Conservation (phyloP, 2,797 vertebrate species). For the Setipinna tenuifilis region DNA sequence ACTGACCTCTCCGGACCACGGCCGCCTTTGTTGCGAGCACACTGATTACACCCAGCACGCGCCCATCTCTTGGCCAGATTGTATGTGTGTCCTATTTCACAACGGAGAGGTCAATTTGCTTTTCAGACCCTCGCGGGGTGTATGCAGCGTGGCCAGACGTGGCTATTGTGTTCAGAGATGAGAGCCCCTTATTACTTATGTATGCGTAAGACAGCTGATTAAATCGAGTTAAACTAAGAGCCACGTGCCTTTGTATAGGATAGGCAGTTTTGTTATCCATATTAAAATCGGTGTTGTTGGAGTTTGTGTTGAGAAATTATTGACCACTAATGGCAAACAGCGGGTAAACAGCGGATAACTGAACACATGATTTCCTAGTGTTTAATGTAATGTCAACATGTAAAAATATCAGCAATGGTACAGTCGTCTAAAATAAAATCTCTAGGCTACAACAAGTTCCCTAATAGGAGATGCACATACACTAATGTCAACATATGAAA, state of each 20-base stretch:
- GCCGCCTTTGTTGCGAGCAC: conserved; percentile 72
- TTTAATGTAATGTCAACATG: not conserved
- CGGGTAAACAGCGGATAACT: not conserved
- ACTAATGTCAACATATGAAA: not conserved
- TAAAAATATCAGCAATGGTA: not conserved
- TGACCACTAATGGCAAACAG: not conserved
- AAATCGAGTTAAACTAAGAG: conserved; percentile 79
- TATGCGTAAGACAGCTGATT: conserved; percentile 82
- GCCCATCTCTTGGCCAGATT: conserved; percentile 86
- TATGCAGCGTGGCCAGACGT: conserved; percentile 78
- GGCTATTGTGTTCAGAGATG: conserved; percentile 77
- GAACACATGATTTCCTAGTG: not conserved
- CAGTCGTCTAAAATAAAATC: not conserved
- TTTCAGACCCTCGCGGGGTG: conserved; percentile 75
- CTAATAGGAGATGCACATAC: not conserved
- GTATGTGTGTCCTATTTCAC: conserved; percentile 82
- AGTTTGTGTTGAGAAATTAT: not conserved
- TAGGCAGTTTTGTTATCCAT: not conserved
- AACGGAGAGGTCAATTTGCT: conserved; percentile 91
- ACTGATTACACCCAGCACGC: conserved; percentile 81
- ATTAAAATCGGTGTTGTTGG: not conserved
- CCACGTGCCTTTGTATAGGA: conserved; percentile 69
- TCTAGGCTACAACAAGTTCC: not conserved
- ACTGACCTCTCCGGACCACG: conserved; percentile 57
- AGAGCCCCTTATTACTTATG: conserved; percentile 84